Percentiles rank a stretch among this genome's conserved stretches.
Conservation (phyloP, 2,888 invertebrate genomes). For the Cylloceria caligata region DNA sequence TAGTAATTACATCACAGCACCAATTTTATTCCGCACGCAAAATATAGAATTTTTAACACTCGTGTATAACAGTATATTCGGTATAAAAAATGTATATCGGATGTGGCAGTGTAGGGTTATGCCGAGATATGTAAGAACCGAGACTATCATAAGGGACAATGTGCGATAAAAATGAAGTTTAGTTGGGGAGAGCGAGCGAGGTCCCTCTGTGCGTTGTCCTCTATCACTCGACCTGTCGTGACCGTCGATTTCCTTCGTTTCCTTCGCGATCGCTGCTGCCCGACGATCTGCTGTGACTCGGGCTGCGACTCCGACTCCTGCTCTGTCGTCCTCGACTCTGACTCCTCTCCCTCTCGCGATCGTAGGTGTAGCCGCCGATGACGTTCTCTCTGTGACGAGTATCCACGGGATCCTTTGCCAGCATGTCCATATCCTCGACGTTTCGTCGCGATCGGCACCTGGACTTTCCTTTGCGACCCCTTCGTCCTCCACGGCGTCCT, state of each 20-base stretch:
- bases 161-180: conserved; percentile 31
- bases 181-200: not conserved
- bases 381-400: conserved; percentile 47
- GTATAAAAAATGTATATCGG: conserved; percentile 22
- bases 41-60: conserved; percentile 43
- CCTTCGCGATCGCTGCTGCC: conserved; percentile 75
- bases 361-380: conserved; percentile 60
- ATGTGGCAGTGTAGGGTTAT: conserved; percentile 13
- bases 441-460: conserved; percentile 51
- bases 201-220: not conserved
- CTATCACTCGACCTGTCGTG: conserved; percentile 54
- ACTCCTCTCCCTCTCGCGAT: conserved; percentile 65
- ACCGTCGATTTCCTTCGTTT: conserved; percentile 62
- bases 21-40: conserved; percentile 61
- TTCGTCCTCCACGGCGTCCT: conserved; percentile 56
- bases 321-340: conserved; percentile 71
- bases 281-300: conserved; percentile 73
- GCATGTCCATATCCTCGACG: conserved; percentile 64
- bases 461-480: conserved; percentile 56
- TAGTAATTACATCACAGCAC: conserved; percentile 24
- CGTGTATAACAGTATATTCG: conserved; percentile 31
- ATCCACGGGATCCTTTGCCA: conserved; percentile 67
- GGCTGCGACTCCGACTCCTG: conserved; percentile 73
- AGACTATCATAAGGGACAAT: conserved; percentile 26
- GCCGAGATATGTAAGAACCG: conserved; percentile 10